Conservation (phyloP, 2,797 vertebrate genomes). For the Apogon talboti region DNA sequence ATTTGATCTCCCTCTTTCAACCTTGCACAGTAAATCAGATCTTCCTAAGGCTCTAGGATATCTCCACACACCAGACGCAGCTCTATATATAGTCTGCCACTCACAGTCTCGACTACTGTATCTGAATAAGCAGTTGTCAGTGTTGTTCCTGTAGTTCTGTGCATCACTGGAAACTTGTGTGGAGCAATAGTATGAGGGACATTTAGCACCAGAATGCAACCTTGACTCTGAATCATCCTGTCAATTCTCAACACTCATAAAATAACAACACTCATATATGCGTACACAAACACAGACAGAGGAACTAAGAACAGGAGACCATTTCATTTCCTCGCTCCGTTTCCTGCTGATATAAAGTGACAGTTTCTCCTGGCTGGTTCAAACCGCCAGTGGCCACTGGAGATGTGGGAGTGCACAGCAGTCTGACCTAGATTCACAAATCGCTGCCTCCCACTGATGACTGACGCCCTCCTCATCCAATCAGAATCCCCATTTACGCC, state of each 20-base stretch:
- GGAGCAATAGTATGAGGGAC: conserved; percentile 32
- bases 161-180: conserved; percentile 34
- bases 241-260: conserved; percentile 24
- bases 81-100: conserved; percentile 57
- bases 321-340: conserved; percentile 57
- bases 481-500: conserved; percentile 38
- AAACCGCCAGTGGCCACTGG: conserved; percentile 66
- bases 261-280: conserved; percentile 46
- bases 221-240: conserved; percentile 42
- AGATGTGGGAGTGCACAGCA: conserved; percentile 65
- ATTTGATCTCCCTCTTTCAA: conserved; percentile 57
- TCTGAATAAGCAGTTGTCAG: conserved; percentile 27
- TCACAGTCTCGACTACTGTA: conserved; percentile 44
- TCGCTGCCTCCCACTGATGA: conserved; percentile 34
- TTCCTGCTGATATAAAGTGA: conserved; percentile 77
- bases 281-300: conserved; percentile 52
- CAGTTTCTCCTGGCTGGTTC: conserved; percentile 66
- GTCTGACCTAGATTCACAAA: conserved; percentile 77
- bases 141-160: conserved; percentile 36
- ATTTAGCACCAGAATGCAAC: conserved; percentile 72
- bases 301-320: conserved; percentile 49
- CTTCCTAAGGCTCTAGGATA: conserved; percentile 59
- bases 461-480: conserved; percentile 57
- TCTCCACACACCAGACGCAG: conserved; percentile 55
- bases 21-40: conserved; percentile 60